These are phyloP conservation scores for Calephelis perditalis DNA, from an alignment of 2,888 invertebrate genomes.

Conservation along the genomic window DNA sequence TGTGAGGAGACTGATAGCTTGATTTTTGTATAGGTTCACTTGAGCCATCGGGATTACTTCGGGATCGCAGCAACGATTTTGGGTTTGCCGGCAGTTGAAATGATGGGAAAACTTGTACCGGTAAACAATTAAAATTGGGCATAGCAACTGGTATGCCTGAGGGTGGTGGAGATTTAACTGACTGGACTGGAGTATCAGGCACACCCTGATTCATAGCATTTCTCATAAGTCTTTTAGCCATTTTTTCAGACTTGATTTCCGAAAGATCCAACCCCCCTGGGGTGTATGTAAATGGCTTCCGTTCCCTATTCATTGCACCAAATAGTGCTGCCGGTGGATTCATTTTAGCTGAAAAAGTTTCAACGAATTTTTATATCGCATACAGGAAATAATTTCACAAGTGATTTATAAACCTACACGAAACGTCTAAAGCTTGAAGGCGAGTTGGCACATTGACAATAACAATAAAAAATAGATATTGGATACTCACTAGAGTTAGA, in stretches of 20 bases:
- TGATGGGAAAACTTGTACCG: slow-evolving; percentile 76
- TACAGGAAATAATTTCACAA: slow-evolving; percentile 8
- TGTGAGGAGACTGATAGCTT: neutral
- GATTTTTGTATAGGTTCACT: slow-evolving; percentile 33
- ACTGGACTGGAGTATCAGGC: slow-evolving; percentile 77
- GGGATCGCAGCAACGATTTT: slow-evolving; percentile 67
- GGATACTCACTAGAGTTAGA: slow-evolving; percentile 62
- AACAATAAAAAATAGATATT: slow-evolving; percentile 56
- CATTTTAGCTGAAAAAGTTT: slow-evolving; percentile 42
- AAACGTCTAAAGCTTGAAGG: slow-evolving; percentile 41
- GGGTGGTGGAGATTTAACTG: slow-evolving; percentile 66
- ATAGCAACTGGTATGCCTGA: slow-evolving; percentile 63
- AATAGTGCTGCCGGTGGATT: slow-evolving; percentile 92
- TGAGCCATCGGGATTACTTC: slow-evolving; percentile 54
- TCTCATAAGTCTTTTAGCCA: slow-evolving; percentile 85
- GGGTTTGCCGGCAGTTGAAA: slow-evolving; percentile 85
- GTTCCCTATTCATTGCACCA: slow-evolving; percentile 94
- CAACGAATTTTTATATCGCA: slow-evolving; percentile 31
- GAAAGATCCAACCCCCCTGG: slow-evolving; percentile 95
- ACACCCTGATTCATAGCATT: slow-evolving; percentile 83
- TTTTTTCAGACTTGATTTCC: slow-evolving; percentile 93
- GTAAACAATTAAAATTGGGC: slow-evolving; percentile 67
- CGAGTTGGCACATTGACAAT: slow-evolving; percentile 67
- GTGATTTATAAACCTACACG: slow-evolving; percentile 28
- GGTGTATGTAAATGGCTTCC: slow-evolving; percentile 96